Evolutionary conservation across 1,140 invertebrate species (phyloP), one percentile per base, ranked within the genome.

Genomic region (Caenorhabditis brenneri): DNA sequence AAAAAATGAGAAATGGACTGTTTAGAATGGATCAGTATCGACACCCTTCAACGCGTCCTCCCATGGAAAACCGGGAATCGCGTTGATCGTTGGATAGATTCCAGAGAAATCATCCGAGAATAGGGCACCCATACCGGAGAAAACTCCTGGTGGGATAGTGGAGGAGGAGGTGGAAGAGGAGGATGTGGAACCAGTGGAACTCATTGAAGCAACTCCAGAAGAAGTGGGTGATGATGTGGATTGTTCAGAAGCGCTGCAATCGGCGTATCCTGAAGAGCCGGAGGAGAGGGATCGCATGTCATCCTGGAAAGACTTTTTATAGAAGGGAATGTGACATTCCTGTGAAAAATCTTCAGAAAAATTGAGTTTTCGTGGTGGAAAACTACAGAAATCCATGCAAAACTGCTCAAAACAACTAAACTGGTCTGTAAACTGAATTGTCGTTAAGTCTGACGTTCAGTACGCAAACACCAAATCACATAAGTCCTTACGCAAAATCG

Each of bases 281-380:
- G 46, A 53, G 1, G 82, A 83, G 24, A 82, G 84, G 4, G 84
- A 81, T 15, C 84, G 78, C 60, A 86, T 81, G 65, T 86, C 84
- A 22, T 86, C 85, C 85, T 86, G 65, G 15, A 84, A 69, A 12
- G 1, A 78, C 10, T 24, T 78, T 78, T 39, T n/a, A n/a, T n/a
- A n/a, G n/a, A n/a, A n/a, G n/a, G n/a, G n/a, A n/a, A n/a, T n/a
- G n/a, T n/a, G n/a, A n/a, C n/a, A n/a, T n/a, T n/a, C n/a, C n/a
- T n/a, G n/a, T n/a, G n/a, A n/a, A n/a, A n/a, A n/a, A n/a, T n/a
- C n/a, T n/a, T n/a, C n/a, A n/a, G n/a, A n/a, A n/a, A n/a, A n/a
- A n/a, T n/a, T n/a, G n/a, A n/a, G n/a, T n/a, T n/a, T n/a, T n/a
- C n/a, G n/a, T n/a, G n/a, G n/a, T n/a, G n/a, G n/a, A n/a, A n/a